phyloP scores from a whole-genome alignment of 2,113 vertebrate genomes.

The Orthochromis indermauri region DNA sequence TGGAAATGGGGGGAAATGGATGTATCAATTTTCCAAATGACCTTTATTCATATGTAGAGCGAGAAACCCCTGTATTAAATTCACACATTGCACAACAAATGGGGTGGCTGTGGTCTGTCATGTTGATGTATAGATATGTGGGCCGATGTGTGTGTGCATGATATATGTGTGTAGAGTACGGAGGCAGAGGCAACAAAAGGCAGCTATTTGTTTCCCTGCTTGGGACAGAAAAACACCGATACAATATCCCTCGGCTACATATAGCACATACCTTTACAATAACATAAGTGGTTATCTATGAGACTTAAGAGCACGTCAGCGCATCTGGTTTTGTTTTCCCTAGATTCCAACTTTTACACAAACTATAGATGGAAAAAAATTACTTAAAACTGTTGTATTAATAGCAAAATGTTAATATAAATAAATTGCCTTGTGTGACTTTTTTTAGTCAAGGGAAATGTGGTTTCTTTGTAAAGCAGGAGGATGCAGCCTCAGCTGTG shows the following conservation, averaged over 20 bases:
- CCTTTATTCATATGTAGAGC: slow-evolving; percentile 67
- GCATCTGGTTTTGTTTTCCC: neutral
- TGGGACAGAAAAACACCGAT: slow-evolving; percentile 41
- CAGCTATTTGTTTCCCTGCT: slow-evolving; percentile 69
- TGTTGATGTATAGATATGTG: slow-evolving; percentile 66
- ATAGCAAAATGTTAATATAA: neutral
- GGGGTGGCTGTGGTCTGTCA: slow-evolving; percentile 67
- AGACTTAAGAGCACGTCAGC: neutral
- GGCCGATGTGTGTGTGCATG: slow-evolving; percentile 13
- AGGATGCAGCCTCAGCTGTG: neutral
- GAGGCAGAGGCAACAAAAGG: slow-evolving; percentile 70
- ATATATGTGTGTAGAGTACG: slow-evolving; percentile 47
- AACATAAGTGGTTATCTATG: neutral
- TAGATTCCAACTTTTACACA: neutral
- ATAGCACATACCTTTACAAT: neutral
- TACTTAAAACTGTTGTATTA: neutral
- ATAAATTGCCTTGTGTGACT: neutral
- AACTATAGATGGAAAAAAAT: neutral
- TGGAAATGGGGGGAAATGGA: slow-evolving; percentile 41
- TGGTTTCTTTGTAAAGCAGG: neutral
- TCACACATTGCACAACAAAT: slow-evolving; percentile 66
- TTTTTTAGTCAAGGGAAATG: neutral
- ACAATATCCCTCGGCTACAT: slow-evolving; percentile 35
- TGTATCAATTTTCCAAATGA: slow-evolving; percentile 64
- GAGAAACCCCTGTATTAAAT: slow-evolving; percentile 62